These are phyloP conservation scores for Salvelinus namaycush DNA, from an alignment of 2,113 vertebrate genomes.

Conservation along the genomic window DNA sequence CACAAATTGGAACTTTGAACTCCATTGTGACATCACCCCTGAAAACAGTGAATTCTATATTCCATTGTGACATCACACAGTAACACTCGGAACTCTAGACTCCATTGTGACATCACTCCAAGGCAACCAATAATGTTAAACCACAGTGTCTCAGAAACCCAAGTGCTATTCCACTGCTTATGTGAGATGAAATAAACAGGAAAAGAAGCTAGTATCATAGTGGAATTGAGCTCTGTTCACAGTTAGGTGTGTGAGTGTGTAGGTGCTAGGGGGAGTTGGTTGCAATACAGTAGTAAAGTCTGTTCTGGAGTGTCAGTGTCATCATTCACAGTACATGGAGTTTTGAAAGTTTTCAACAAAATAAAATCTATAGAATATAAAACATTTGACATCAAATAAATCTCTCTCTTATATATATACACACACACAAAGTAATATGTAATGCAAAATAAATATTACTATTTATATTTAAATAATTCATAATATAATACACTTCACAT, in stretches of 20 bases:
- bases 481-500: slow-evolving; percentile 28
- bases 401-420: slow-evolving; percentile 11
- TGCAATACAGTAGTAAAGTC: slow-evolving; percentile 10
- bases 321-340: background rate
- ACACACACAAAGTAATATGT: slow-evolving; percentile 26
- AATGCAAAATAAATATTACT: slow-evolving; percentile 61
- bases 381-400: slow-evolving; percentile 32
- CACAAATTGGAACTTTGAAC: background rate
- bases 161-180: background rate
- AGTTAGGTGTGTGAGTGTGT: slow-evolving; percentile 29
- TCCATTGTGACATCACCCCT: background rate
- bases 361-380: slow-evolving; percentile 47
- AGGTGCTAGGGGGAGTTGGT: background rate
- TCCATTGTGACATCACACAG: background rate
- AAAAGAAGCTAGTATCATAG: background rate
- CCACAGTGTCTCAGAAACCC: background rate
- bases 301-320: slow-evolving; percentile 16
- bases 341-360: slow-evolving; percentile 1
- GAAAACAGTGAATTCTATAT: background rate
- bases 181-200: background rate
- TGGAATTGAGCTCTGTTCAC: slow-evolving; percentile 25
- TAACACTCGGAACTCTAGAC: background rate
- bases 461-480: slow-evolving; percentile 38
- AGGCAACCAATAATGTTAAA: slow-evolving; percentile 1
- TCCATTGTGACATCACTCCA: background rate